A percentile compares a stretch with the other conserved stretches of the same genome.
Evolutionary conservation across 2,113 vertebrate genomes (phyloP).

Genomic region (Sarotherodon lohbergeri): DNA sequence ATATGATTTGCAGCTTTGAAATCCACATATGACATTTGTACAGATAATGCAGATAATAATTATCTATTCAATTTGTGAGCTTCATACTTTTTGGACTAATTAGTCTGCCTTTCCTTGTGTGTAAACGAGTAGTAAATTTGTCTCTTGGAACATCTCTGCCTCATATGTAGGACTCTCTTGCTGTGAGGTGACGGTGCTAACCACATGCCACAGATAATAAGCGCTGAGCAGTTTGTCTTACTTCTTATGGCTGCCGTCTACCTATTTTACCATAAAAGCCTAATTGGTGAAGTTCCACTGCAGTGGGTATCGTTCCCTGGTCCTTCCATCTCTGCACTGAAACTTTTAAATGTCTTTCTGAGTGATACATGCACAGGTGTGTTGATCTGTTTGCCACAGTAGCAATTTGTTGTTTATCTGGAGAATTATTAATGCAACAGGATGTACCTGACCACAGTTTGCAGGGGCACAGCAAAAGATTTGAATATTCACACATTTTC

Average conservation of each 20-base stretch:
- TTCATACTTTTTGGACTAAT: not conserved
- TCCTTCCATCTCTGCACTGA: not conserved
- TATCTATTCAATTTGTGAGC: not conserved
- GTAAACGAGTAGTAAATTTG: too few relatives aligned
- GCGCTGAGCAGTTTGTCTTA: not conserved
- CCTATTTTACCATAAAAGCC: not conserved
- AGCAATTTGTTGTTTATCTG: not conserved
- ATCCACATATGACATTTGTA: not conserved
- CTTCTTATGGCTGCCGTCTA: not conserved
- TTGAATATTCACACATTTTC: not conserved
- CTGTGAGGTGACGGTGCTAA: not conserved
- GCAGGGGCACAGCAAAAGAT: not conserved
- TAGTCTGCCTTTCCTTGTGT: fast-evolving
- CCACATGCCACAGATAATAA: not conserved
- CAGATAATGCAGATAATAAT: not conserved
- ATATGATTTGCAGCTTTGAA: not conserved
- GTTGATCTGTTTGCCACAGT: not conserved
- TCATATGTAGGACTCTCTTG: not conserved
- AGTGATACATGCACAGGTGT: fast-evolving
- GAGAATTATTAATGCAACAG: not conserved
- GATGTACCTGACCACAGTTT: not conserved
- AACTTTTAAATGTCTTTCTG: not conserved
- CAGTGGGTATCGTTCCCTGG: not conserved
- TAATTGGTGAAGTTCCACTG: not conserved
- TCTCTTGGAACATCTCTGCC: too few relatives aligned